Conservation (phyloP, 2,113 vertebrate genomes). For the Chionis minor region DNA sequence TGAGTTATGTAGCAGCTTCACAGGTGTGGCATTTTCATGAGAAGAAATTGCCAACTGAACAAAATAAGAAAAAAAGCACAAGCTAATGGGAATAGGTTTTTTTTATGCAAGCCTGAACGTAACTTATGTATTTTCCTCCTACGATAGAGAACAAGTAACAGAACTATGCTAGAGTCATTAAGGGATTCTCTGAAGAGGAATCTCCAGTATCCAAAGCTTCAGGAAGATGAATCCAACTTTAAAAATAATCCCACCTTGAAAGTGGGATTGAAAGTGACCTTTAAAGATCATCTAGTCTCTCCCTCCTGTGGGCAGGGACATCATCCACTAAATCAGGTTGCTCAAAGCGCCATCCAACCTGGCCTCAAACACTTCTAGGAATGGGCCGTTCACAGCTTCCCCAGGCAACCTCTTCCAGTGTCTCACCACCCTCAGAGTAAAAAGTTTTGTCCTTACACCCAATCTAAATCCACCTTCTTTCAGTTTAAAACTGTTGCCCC, state of each 20-base stretch:
- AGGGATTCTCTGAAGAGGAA: background rate
- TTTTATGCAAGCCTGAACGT: background rate
- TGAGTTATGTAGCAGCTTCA: slow-evolving; percentile 93
- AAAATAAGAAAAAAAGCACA: background rate
- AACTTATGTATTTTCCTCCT: background rate
- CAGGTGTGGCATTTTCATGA: slow-evolving; percentile 96
- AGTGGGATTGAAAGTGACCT: background rate
- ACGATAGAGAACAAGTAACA: background rate
- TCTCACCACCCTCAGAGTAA: background rate
- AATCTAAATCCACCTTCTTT: background rate
- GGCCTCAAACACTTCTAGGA: background rate
- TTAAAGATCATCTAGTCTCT: background rate
- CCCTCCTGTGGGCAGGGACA: background rate
- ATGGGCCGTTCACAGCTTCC: background rate
- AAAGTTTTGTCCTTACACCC: background rate
- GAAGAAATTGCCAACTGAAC: slow-evolving; percentile 91
- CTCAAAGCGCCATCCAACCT: background rate
- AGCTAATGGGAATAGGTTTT: background rate
- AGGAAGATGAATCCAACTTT: background rate
- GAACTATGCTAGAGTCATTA: background rate
- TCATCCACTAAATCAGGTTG: background rate
- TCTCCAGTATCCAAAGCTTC: background rate
- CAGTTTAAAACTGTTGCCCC: background rate
- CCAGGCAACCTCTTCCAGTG: background rate
- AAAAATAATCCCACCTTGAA: background rate